Base-by-base conservation (phyloP, 2,797 vertebrate species). In the Arnoldichthys spilopterus region DNA sequence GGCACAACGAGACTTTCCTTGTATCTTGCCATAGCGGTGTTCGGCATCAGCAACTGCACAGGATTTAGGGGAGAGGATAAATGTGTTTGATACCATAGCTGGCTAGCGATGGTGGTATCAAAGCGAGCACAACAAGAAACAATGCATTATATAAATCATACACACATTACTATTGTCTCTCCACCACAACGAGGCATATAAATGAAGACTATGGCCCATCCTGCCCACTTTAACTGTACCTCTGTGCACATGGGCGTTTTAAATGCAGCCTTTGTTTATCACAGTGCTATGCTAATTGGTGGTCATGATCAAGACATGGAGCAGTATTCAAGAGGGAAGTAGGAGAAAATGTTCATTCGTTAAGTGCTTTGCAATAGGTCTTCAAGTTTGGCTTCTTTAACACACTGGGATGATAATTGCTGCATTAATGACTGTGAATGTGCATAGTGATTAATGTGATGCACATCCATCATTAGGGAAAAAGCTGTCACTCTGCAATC, bases 1-100 rank as follows among this genome's bases (percentile, higher is more conserved):
- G 75, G 71, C 69, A 82, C 78, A 82, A 84, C 78, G 58, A 86
- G 76, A 79, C 75, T 54, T 80, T 81, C 63, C 37, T 76, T 78
- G 74, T 86, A 40, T 84, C 72, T 81, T 67, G 68, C 73, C 73
- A 28, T 30, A 73, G 75, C 64, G 49, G 47, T 74, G 74, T 83
- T 83, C 79, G 69, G 67, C 78, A 81, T 86, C 61, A 77, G 78
- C 45, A 76, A 71, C 47, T 73, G 80, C 28, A 70, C 37, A 34
- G 71, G 72, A 84, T 80, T 47, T 73, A 73, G 30, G 53, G 53
- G 61, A 72, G 18, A 9, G 62, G 47, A 78, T 78, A 70, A 80
- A 45, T 72, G 64, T 26, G 69, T 81, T 68, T 76, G 73, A 82
- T 82, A 34, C 68, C 59, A 79, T 13, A 62, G 8, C 78, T 74